Conservation (phyloP, 2,113 vertebrate genomes). For the Pampusana beccarii region DNA sequence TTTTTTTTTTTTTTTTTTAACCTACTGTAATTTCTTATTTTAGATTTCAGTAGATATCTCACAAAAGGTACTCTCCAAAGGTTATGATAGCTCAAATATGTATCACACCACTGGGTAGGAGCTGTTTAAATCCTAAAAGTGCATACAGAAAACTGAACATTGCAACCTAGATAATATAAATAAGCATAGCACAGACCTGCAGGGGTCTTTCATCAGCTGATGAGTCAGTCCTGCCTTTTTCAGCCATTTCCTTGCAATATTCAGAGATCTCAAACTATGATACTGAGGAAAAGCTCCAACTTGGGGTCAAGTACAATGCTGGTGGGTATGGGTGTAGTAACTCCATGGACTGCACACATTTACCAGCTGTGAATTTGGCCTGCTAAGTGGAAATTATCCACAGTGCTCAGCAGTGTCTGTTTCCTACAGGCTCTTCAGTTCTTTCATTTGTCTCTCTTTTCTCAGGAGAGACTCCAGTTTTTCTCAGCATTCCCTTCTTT, state of each 20-base stretch:
- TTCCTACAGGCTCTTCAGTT: slow-evolving; percentile 27
- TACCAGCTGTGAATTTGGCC: not conserved
- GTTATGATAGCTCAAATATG: slow-evolving; percentile 18
- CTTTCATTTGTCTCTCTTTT: slow-evolving; percentile 13
- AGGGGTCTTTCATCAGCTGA: not conserved
- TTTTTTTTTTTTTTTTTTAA: not conserved
- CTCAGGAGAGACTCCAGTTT: slow-evolving; percentile 30
- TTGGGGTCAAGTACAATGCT: not conserved
- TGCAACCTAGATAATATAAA: not conserved
- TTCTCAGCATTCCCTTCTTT: slow-evolving; percentile 30
- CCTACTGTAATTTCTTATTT: slow-evolving; percentile 52
- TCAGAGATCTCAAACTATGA: not conserved
- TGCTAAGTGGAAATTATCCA: slow-evolving; percentile 30
- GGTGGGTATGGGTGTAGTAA: not conserved
- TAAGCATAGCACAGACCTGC: not conserved
- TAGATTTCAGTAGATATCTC: slow-evolving; percentile 57
- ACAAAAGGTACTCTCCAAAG: slow-evolving; percentile 46
- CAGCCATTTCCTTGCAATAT: not conserved
- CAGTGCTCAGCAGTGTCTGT: not conserved
- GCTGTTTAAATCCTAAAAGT: slow-evolving; percentile 27
- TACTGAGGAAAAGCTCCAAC: not conserved
- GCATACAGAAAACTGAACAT: not conserved
- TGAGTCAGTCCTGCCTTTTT: slow-evolving; percentile 1
- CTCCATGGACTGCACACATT: not conserved
- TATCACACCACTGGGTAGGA: not conserved